A percentile compares a stretch with the other conserved stretches of the same genome.
phyloP scores from a whole-genome alignment of 2,888 invertebrate genomes.

The Parnassius smintheus region DNA sequence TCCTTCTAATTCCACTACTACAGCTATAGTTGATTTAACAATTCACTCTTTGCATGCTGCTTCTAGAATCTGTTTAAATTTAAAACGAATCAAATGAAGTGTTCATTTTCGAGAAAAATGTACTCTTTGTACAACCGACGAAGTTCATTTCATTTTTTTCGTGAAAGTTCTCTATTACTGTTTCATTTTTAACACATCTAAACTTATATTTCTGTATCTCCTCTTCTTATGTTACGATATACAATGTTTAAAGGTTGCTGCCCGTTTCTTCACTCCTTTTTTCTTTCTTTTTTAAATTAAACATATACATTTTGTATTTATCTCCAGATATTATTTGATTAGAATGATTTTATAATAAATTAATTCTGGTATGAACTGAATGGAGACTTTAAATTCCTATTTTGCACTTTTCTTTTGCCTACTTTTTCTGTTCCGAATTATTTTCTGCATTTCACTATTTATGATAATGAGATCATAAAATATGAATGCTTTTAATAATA shows the following conservation, averaged over 20 bases:
- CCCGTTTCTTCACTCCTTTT: conserved; percentile 51
- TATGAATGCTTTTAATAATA: conserved; percentile 58
- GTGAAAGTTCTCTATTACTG: conserved; percentile 51
- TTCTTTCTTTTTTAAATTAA: conserved; percentile 44
- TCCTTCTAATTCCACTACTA: conserved; percentile 67
- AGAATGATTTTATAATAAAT: conserved; percentile 39
- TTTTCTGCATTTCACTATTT: conserved; percentile 63
- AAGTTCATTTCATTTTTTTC: conserved; percentile 45
- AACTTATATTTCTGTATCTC: conserved; percentile 32
- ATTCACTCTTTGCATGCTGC: conserved; percentile 76
- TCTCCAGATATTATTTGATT: conserved; percentile 29
- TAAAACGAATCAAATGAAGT: conserved; percentile 53
- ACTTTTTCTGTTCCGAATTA: conserved; percentile 54
- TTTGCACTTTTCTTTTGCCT: conserved; percentile 71
- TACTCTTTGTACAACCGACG: neutral
- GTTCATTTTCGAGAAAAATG: conserved; percentile 21
- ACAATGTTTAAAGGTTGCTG: conserved; percentile 50
- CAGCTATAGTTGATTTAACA: conserved; percentile 69
- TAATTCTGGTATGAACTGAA: conserved; percentile 47
- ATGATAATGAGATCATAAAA: conserved; percentile 65
- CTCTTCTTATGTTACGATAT: conserved; percentile 56
- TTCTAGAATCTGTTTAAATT: conserved; percentile 62
- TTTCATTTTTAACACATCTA: conserved; percentile 55
- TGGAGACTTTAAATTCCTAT: conserved; percentile 51
- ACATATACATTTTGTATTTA: neutral